Evolutionary conservation across 2,797 vertebrate genomes (phyloP).

Genomic region (Acrocephalus scirpaceus): DNA sequence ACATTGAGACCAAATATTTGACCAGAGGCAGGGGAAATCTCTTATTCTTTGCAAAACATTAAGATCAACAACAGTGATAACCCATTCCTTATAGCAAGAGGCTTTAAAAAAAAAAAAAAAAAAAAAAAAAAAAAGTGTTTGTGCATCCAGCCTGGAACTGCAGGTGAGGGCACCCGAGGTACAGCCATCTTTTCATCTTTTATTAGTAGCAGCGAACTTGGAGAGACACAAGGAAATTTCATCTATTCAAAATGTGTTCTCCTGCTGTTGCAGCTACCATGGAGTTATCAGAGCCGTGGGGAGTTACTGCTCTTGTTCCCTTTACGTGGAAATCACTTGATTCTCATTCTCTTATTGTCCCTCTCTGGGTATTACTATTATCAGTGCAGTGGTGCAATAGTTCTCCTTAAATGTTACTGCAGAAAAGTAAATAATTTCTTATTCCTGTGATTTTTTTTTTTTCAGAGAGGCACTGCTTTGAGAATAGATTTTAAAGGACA

Average conservation of each 20-base stretch:
- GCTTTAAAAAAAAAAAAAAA: not conserved
- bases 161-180: not conserved
- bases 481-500: not conserved
- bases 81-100: not conserved
- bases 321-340: not conserved
- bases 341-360: not conserved
- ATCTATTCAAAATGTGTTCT: not conserved
- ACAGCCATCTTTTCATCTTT: not conserved
- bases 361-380: not conserved
- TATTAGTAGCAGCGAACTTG: not conserved
- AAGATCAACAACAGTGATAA: not conserved
- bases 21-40: accelerated
- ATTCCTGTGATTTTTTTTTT: not conserved
- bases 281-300: not conserved
- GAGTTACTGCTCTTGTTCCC: not conserved
- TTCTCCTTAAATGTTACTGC: not conserved
- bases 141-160: not conserved
- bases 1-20: not conserved
- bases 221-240: not conserved
- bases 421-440: not conserved
- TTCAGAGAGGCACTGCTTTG: not conserved
- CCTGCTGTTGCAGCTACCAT: not conserved
- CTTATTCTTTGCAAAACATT: not conserved
- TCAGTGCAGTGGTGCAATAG: not conserved
- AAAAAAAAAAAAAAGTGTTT: not conserved